Evolutionary conservation across 2,888 invertebrate genomes (phyloP).

Genomic region (Cerastis rubricosa): DNA sequence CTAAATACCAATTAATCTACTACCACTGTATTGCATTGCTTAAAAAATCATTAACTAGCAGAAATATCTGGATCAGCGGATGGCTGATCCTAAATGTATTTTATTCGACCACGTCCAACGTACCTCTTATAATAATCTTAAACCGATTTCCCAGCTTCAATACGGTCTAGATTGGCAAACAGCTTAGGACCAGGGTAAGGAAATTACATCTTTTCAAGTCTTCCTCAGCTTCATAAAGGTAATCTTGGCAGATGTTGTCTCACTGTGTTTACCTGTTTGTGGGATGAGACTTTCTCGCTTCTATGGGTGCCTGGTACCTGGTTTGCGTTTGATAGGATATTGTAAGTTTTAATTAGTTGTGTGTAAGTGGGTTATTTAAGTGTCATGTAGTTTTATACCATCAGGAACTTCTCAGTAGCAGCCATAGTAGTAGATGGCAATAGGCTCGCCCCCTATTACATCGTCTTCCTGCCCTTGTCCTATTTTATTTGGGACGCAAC

Average conservation of each 20-base stretch:
- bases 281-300: conserved; percentile 16
- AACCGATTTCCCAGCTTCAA: conserved; percentile 53
- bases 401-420: no score
- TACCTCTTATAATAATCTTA: conserved; percentile 43
- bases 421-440: no score
- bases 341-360: background rate
- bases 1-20: no score
- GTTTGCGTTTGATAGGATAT: background rate
- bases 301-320: conserved; percentile 25
- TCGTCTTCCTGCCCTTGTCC: no score
- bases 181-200: conserved; percentile 51
- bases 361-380: background rate
- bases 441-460: no score
- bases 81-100: background rate
- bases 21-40: no score
- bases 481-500: no score
- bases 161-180: conserved; percentile 50
- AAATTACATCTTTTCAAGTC: conserved; percentile 47
- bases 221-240: conserved; percentile 33
- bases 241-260: conserved; percentile 35
- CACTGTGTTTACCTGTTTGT: conserved; percentile 45
- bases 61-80: conserved; percentile 22
- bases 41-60: background rate
- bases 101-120: conserved; percentile 17
- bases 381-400: background rate